Evolutionary conservation across 2,113 vertebrate genomes (phyloP).

Genomic region (Heteronetta atricapilla): DNA sequence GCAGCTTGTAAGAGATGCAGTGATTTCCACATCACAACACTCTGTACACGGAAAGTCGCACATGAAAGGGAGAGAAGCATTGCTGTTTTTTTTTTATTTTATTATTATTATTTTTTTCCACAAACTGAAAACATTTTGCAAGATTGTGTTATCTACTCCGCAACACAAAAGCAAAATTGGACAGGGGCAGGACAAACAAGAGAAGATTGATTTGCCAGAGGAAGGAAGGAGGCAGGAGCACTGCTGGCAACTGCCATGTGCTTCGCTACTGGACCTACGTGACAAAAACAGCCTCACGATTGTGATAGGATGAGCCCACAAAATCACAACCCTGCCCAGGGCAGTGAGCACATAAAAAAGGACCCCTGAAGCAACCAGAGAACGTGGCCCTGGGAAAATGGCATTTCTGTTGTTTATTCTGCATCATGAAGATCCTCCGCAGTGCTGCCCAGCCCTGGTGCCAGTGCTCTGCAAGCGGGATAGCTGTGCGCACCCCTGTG

Average conservation of each 20-base stretch:
- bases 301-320: background rate
- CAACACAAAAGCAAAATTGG: background rate
- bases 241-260: accelerated
- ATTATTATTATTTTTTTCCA: background rate
- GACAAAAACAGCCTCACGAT: background rate
- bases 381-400: background rate
- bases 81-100: background rate
- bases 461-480: no score
- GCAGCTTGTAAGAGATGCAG: background rate
- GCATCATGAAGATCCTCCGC: background rate
- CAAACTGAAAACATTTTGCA: background rate
- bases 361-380: background rate
- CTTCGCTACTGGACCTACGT: accelerated
- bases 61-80: accelerated
- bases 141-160: background rate
- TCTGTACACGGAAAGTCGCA: accelerated
- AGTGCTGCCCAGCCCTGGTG: no score
- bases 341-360: background rate
- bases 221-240: background rate
- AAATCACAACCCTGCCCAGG: background rate
- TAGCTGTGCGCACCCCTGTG: background rate
- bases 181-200: background rate
- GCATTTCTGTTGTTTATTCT: background rate
- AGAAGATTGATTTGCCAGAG: background rate
- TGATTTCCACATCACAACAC: accelerated